These are phyloP conservation scores for Macropis europaea DNA, from an alignment of 2,888 invertebrate genomes.

Conservation along the genomic window DNA sequence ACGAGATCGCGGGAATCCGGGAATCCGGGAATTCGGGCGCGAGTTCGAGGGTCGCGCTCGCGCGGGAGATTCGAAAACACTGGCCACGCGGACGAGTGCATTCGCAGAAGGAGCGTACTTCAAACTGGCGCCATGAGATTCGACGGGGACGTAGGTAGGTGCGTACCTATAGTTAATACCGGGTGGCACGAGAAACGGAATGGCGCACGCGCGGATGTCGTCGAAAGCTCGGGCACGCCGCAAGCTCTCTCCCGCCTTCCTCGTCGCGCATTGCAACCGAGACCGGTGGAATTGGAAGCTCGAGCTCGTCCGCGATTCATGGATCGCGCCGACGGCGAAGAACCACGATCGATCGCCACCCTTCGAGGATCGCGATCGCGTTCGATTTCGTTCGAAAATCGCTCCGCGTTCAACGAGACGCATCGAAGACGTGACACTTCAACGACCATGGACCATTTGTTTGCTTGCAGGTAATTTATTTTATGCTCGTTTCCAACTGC, in stretches of 20 bases:
- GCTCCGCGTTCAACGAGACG: too few relatives aligned
- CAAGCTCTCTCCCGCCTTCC: constrained; percentile 26
- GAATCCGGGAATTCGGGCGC: too few relatives aligned
- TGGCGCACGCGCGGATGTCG: constrained; percentile 57
- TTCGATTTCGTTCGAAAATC: too few relatives aligned
- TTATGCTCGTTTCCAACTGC: too few relatives aligned
- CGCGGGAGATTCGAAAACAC: constrained; percentile 31
- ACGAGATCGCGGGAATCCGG: too few relatives aligned
- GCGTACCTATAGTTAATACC: constrained; percentile 67
- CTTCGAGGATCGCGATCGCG: too few relatives aligned
- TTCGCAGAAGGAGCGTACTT: constrained; percentile 78
- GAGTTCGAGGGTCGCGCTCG: too few relatives aligned
- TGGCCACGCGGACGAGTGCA: constrained; percentile 69
- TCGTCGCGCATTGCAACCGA: constrained; percentile 27
- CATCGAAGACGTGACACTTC: too few relatives aligned
- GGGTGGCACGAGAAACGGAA: constrained; percentile 56
- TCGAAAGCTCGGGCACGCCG: constrained; percentile 49
- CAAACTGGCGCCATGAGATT: constrained; percentile 79
- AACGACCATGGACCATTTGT: too few relatives aligned
- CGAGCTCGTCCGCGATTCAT: neutral
- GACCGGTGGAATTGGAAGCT: constrained; percentile 31
- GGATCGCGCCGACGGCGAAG: too few relatives aligned
- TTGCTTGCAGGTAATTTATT: too few relatives aligned
- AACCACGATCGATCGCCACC: too few relatives aligned
- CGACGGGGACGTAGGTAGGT: constrained; percentile 71